Base-by-base conservation (phyloP, 2,888 invertebrate species). In the Penaeus monodon region DNA sequence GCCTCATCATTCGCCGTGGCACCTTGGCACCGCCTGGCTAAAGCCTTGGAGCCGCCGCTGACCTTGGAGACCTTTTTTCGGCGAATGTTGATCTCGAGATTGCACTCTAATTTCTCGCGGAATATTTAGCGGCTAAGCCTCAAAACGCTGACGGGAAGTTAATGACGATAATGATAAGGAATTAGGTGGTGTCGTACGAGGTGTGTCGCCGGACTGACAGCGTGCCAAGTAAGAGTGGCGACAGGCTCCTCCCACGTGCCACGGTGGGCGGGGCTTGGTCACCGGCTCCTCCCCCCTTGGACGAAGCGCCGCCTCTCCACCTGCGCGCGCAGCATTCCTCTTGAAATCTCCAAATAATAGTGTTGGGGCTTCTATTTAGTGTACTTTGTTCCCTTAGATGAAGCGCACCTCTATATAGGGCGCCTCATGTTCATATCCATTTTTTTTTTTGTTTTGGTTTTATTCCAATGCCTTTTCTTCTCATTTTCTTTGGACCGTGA, bases 291-390 rank as follows among this genome's bases (percentile, higher is more conserved):
- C 84, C 82, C 70, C 70, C 79, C 44, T 64, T 63, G 49, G 33
- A 64, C 29, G 64, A n/a, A 14, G 73, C 33, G 57, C 73, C 85
- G 63, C 73, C 85, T 73, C 66, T 33, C 10, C 22, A 22, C 79
- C 79, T 85, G 85, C 85, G 85, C 80, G 80, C 85, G 85, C 85
- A 85, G 14, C 20, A 27, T 44, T 38, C 63, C 85, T 64, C 85
- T 68, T 84, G 80, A 85, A 80, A 85, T 73, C 85, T 38, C 79
- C 85, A 79, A 85, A 85, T 80, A 85, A 73, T 80, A 85, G 68
- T 49, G 38, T 70, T 57, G 57, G 29, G 57, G 38, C 17, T 63
- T 24, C 44, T 64, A 80, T 80, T 85, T 85, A 85, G 85, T 85
- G 27, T 79, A 79, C 84, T 80, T 85, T 74, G 80, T 64, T 80